Percentiles rank a stretch among this genome's conserved stretches.
These are phyloP conservation scores for Zosterops japonicus DNA, from an alignment of 2,113 vertebrate species.

Conservation along the genomic window DNA sequence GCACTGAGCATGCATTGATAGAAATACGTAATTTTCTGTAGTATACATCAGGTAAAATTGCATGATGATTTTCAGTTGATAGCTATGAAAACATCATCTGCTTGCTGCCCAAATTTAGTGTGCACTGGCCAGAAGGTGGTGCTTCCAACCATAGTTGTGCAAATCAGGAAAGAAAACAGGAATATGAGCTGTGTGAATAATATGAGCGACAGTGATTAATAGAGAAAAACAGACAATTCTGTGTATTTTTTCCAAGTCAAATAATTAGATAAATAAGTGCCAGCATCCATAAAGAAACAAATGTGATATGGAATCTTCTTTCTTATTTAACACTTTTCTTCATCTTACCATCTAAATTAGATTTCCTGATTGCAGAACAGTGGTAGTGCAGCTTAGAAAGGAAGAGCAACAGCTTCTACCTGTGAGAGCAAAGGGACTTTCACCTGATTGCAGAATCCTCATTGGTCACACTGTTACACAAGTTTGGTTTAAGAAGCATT, in stretches of 20 bases:
- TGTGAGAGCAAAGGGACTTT: background rate
- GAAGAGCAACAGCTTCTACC: background rate
- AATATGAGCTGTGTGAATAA: background rate
- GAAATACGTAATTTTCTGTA: background rate
- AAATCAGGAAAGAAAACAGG: background rate
- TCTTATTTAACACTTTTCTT: background rate
- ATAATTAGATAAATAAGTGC: background rate
- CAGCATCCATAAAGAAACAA: background rate
- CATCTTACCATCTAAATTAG: background rate
- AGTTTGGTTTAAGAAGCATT: background rate
- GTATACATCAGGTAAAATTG: background rate
- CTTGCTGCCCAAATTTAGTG: background rate
- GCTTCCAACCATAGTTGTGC: constrained; percentile 34
- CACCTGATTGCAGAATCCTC: background rate
- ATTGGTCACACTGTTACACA: background rate
- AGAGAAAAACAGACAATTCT: background rate
- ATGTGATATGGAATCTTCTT: background rate
- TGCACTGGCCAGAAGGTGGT: constrained; percentile 45
- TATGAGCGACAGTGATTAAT: background rate
- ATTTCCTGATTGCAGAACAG: background rate
- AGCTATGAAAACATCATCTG: background rate
- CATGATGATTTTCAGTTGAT: background rate
- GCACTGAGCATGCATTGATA: background rate
- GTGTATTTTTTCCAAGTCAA: background rate
- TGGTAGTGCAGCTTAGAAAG: background rate